Percentiles rank a stretch among this genome's conserved stretches.
phyloP scores from a whole-genome alignment of 2,888 invertebrate species.

The Fissipunctia ypsillon region DNA sequence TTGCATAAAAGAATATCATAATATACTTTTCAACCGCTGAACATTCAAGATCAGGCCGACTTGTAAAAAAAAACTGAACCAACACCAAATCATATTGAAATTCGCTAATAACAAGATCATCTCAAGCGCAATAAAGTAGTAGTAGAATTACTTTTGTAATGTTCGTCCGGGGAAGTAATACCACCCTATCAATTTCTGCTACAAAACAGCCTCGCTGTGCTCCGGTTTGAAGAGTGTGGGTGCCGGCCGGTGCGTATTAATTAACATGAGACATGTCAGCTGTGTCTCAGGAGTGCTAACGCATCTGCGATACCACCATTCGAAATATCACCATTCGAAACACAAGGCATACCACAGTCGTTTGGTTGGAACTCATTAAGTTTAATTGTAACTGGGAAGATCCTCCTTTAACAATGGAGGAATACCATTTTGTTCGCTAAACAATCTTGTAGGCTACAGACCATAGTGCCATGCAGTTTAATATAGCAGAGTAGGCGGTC shows the following conservation, averaged over 20 bases:
- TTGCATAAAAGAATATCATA: not conserved
- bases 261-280: slow-evolving; percentile 1
- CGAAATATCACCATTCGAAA: not conserved
- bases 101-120: not conserved
- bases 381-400: not conserved
- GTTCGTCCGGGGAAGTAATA: slow-evolving; percentile 27
- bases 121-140: not conserved
- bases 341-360: slow-evolving; percentile 2
- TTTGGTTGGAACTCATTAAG: slow-evolving; percentile 17
- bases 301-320: not conserved
- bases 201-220: not conserved
- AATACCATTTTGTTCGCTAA: not conserved
- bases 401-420: not conserved
- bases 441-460: slow-evolving; percentile 26
- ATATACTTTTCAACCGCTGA: not conserved
- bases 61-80: not conserved
- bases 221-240: slow-evolving; percentile 4
- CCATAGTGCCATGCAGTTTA: slow-evolving; percentile 35
- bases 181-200: slow-evolving; percentile 14
- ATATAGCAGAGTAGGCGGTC: slow-evolving; percentile 44
- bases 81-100: not conserved
- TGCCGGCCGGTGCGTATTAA: not conserved
- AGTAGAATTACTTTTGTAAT: slow-evolving; percentile 26
- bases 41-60: slow-evolving; percentile 4
- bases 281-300: not conserved